Evolutionary conservation across 2,797 vertebrate genomes (phyloP), one percentile per base, ranked within the genome.

Genomic region (Cheirogaleus major): DNA sequence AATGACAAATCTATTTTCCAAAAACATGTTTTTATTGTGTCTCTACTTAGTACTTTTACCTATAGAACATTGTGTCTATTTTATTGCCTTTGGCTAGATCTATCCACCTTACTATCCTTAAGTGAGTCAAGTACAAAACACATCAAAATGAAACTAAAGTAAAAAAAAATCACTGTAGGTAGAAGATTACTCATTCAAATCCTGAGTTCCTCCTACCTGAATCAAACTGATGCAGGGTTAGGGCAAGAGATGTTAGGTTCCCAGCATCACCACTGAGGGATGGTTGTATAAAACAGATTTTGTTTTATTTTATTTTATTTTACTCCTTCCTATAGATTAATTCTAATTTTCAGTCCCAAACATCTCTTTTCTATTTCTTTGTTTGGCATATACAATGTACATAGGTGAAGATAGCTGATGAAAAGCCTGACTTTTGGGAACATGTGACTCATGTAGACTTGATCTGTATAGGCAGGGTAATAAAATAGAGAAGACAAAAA

Each of bases 401-500:
- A 69, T 25, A n/a, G 32, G 23, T 41, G 38, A 84, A 81, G 30
- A 72, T 41, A 78, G 38, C 25, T 25, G 2, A 91, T 92, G 59
- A 50, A 93, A 41, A 94, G 30, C 25, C 76, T 95, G 35, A 76
- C 32, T 93, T 80, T 85, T 7, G 70, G 48, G 50, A 89, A 67
- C 80, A 27, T 27, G 18, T 80, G 57, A 92, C 52, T 91, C 30
- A 25, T 18, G 30, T 45, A 92, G 65, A 78, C 4, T 41, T 95
- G 38, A 86, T 91, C n/a, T 6, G 30, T 87, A 30, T 57, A 48
- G 95, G 59, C 30, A 50, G 23, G 23, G 4, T 83, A 82, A 90
- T 76, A 88, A 59, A 91, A 93, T 1, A 94, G 67, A 95, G 63
- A 45, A 45, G 69, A 83, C 45, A 95, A 87, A 93, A 87, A 84